Percentiles rank a stretch among this genome's conserved stretches.
Conservation (phyloP, 53 echinoderm and acorn worm genomes). For the Antedon mediterranea region DNA sequence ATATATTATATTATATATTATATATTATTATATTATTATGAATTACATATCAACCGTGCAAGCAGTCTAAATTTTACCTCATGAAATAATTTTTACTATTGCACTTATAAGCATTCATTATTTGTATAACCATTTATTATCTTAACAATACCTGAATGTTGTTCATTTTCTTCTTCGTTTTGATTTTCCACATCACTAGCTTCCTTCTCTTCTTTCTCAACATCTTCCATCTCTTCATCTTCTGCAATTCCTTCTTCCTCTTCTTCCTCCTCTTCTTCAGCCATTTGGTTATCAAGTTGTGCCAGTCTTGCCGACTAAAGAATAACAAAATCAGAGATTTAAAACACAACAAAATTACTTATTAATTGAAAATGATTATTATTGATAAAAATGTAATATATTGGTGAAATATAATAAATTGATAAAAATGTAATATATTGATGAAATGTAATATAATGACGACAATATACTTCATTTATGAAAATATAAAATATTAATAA, state of each 20-base stretch:
- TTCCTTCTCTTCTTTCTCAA: constrained; percentile 25
- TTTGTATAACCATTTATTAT: too few relatives aligned
- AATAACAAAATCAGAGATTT: not conserved
- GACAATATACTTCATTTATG: too few relatives aligned
- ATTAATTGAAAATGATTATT: too few relatives aligned
- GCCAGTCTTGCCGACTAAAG: constrained; percentile 54
- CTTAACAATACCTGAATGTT: constrained; percentile 8
- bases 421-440: too few relatives aligned
- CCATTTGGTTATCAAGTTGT: constrained; percentile 71
- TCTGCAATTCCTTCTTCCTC: constrained; percentile 13
- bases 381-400: too few relatives aligned
- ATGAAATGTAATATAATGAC: too few relatives aligned
- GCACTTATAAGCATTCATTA: not conserved
- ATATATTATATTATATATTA: too few relatives aligned
- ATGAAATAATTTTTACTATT: not conserved
- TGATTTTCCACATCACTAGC: constrained; percentile 30
- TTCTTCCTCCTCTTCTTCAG: constrained; percentile 90
- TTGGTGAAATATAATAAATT: too few relatives aligned
- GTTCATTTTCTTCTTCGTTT: constrained; percentile 8
- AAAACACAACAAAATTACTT: not conserved
- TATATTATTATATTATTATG: too few relatives aligned
- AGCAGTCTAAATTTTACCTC: too few relatives aligned
- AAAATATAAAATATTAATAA: too few relatives aligned
- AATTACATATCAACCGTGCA: too few relatives aligned
- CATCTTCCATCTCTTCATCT: constrained; percentile 28